Percentiles rank a stretch among this genome's conserved stretches.
Evolutionary conservation across 1,140 invertebrate species (phyloP).

Genomic region (Adelges cooleyi): DNA sequence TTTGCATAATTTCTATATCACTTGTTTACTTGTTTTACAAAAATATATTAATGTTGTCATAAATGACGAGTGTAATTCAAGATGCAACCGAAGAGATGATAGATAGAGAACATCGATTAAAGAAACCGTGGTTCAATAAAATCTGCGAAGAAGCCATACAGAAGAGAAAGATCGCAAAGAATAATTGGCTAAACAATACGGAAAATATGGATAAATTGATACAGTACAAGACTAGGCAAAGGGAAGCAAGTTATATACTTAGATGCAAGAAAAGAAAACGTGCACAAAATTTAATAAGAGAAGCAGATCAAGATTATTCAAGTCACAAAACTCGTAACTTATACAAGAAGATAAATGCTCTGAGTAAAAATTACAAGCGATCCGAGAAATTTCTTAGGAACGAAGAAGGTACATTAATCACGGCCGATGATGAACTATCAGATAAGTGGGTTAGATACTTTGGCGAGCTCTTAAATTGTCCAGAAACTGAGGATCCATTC

Average conservation of each 20-base stretch:
- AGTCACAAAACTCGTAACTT: slow-evolving; percentile 20
- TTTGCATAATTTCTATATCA: too few relatives aligned
- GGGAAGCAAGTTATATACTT: slow-evolving; percentile 27
- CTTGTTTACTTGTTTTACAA: too few relatives aligned
- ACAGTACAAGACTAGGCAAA: slow-evolving; percentile 10
- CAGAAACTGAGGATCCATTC: not conserved
- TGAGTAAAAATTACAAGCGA: slow-evolving; percentile 20
- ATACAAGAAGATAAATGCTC: slow-evolving; percentile 22
- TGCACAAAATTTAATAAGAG: not conserved
- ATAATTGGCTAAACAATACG: not conserved
- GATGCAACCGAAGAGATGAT: too few relatives aligned
- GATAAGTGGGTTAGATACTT: not conserved
- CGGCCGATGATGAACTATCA: not conserved
- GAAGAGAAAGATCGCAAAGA: slow-evolving; percentile 10
- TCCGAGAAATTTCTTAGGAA: not conserved
- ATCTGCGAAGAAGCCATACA: slow-evolving; percentile 23
- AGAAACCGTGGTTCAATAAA: slow-evolving; percentile 30
- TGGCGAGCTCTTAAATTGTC: not conserved
- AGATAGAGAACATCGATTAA: not conserved
- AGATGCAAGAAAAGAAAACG: slow-evolving; percentile 30
- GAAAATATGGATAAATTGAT: slow-evolving; percentile 3
- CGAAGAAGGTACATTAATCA: not conserved
- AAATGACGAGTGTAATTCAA: too few relatives aligned
- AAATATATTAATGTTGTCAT: too few relatives aligned
- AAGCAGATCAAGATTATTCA: slow-evolving; percentile 6